Base-by-base conservation (phyloP, 2,888 invertebrate genomes). In the Hypomecis punctinalis region DNA sequence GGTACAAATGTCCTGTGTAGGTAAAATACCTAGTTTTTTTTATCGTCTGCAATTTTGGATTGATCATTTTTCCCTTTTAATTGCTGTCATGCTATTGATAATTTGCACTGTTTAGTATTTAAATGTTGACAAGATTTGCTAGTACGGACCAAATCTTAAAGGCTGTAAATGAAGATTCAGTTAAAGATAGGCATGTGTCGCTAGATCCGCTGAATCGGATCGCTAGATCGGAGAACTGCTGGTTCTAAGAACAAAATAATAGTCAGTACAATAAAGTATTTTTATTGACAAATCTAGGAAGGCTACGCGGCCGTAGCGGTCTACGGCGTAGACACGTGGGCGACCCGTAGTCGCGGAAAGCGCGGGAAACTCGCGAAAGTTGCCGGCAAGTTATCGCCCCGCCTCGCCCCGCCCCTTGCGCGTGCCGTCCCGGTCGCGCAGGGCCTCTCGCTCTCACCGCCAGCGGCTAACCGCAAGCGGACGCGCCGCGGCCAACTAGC, bases 361-460 rank as follows among this genome's bases (percentile, higher is more conserved):
- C 90, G 90, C 90, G 90, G 90, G 90, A 91, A 91, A 91, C 80
- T 88, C 80, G 61, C 63, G 68, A 81, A 90, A 89, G 80, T 88
- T 85, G 66, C 63, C 57, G 71, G 72, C 75, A 85, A 89, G 85
- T 87, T 88, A 71, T 55, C 69, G 77, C 78, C 74, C 85, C 86
- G 82, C 88, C 86, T 80, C 78, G 80, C 71, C 74, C 85, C 86
- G 83, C 86, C 86, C 77, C 77, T 70, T 69, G 60, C 59, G 55
- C 46, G 33, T 47, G 71, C 79, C 73, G 59, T 86, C 86, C 69
- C 79, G 56, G 78, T 83, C 76, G 11, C 76, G 60, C 75, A 6
- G 11, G 23, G 7, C 47, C 56, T 79, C 81, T 76, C 78, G 74
- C 85, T 83, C 82, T 77, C 85, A 83, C 88, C 84, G 77, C 78